Conservation (phyloP, 2,888 invertebrate genomes). For the Cheilosia vulpina region DNA sequence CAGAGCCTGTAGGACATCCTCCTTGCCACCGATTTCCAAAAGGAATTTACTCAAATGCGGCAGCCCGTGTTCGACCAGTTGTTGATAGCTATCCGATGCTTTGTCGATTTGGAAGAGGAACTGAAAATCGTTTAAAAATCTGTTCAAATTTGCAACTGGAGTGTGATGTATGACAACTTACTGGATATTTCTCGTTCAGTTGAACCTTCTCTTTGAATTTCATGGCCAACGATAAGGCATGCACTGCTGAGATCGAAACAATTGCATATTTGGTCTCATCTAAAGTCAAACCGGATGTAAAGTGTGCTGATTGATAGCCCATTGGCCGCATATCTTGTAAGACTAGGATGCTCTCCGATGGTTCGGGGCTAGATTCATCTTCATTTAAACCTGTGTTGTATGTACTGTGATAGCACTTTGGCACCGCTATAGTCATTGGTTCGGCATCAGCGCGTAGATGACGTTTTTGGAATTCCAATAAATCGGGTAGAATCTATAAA, state of each 20-base stretch:
- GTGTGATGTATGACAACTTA: slow-evolving; percentile 49
- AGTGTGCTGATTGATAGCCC: slow-evolving; percentile 77
- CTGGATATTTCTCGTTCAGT: slow-evolving; percentile 78
- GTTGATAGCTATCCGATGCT: slow-evolving; percentile 91
- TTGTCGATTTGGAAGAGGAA: slow-evolving; percentile 91
- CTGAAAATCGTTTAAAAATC: slow-evolving; percentile 37
- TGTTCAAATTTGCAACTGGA: neutral
- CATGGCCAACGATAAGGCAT: slow-evolving; percentile 88
- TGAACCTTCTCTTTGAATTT: slow-evolving; percentile 84
- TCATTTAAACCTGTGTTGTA: slow-evolving; percentile 84
- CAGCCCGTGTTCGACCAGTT: slow-evolving; percentile 90
- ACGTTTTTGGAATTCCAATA: slow-evolving; percentile 86
- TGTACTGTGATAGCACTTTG: slow-evolving; percentile 88
- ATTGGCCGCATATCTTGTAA: slow-evolving; percentile 88
- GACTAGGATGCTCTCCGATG: slow-evolving; percentile 88
- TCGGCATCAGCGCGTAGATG: slow-evolving; percentile 81
- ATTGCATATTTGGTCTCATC: slow-evolving; percentile 88
- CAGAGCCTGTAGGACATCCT: slow-evolving; percentile 86
- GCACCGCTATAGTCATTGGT: slow-evolving; percentile 87
- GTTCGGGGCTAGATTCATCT: slow-evolving; percentile 82
- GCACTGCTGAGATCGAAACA: slow-evolving; percentile 88
- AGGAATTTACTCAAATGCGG: slow-evolving; percentile 90
- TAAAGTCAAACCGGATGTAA: slow-evolving; percentile 77
- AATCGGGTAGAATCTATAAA: slow-evolving; percentile 88
- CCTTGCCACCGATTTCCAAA: slow-evolving; percentile 87